A percentile compares a stretch with the other conserved stretches of the same genome.
Evolutionary conservation across 2,113 vertebrate genomes (phyloP).

Genomic region (Neotragus pygmaeus): DNA sequence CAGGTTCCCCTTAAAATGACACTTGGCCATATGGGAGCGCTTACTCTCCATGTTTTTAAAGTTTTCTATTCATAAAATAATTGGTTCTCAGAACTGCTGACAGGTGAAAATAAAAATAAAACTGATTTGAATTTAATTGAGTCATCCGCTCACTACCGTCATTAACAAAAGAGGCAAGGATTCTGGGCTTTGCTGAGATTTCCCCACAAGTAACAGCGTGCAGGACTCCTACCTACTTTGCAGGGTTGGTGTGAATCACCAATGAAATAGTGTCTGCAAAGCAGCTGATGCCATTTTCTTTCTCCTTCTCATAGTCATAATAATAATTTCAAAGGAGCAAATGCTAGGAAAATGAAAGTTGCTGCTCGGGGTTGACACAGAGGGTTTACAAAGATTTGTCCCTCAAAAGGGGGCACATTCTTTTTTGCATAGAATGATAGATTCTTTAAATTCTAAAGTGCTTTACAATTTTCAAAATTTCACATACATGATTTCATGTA

Average conservation of each 20-base stretch:
- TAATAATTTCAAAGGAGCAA: not conserved
- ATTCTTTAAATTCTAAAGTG: not conserved
- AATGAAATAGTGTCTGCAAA: not conserved
- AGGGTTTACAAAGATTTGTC: not conserved
- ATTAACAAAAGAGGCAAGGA: not conserved
- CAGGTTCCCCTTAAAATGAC: not conserved
- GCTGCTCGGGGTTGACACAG: not conserved
- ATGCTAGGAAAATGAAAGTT: not conserved
- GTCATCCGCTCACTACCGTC: not conserved
- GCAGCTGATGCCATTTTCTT: not conserved
- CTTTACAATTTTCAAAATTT: not conserved
- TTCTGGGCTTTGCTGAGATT: not conserved
- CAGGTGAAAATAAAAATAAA: not conserved
- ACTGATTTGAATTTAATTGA: not conserved
- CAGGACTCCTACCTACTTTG: not conserved
- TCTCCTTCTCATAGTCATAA: not conserved
- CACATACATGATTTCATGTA: not conserved
- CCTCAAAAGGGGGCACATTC: not conserved
- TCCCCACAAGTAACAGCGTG: not conserved
- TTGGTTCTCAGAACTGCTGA: slow-evolving; percentile 32
- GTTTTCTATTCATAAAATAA: not conserved
- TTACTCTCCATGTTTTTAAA: not conserved
- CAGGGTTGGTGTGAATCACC: not conserved
- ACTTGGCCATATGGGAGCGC: not conserved
- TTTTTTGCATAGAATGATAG: not conserved